These are phyloP conservation scores for Sylvicola cinctus DNA, from an alignment of 2,888 invertebrate genomes.

Conservation along the genomic window DNA sequence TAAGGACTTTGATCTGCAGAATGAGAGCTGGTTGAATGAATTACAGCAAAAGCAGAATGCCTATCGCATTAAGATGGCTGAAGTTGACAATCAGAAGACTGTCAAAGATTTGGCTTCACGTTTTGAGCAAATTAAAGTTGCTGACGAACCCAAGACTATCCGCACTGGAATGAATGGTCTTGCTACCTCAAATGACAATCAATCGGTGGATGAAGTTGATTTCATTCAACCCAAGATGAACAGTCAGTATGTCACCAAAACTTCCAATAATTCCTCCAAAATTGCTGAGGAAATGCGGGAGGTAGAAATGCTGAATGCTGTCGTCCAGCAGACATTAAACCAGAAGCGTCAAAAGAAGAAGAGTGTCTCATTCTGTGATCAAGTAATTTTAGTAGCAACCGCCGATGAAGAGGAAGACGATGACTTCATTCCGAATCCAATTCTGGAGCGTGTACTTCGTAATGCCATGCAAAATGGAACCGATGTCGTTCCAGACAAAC, in stretches of 20 bases:
- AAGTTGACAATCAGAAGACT: conserved; percentile 19
- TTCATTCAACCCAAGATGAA: conserved; percentile 2
- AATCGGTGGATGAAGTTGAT: conserved; percentile 8
- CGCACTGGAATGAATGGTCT: conserved; percentile 31
- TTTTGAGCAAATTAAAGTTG: conserved; percentile 40
- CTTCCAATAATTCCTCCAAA: conserved; percentile 27
- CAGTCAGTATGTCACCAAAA: conserved; percentile 13
- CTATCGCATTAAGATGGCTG: conserved; percentile 17
- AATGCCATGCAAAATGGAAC: conserved; percentile 41
- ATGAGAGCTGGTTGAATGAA: conserved; percentile 49
- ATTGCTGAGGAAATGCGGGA: conserved; percentile 34
- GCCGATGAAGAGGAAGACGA: conserved; percentile 84
- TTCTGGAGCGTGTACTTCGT: conserved; percentile 64
- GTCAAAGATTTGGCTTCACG: conserved; percentile 66
- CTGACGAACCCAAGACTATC: conserved; percentile 12
- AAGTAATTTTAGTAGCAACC: conserved; percentile 79
- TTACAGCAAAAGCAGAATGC: conserved; percentile 60
- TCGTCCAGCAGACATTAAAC: conserved; percentile 31
- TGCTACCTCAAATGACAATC: conserved; percentile 9
- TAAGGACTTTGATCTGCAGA: conserved; percentile 14
- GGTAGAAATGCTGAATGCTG: conserved; percentile 32
- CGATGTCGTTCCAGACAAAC: conserved; percentile 14
- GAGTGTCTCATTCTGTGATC: conserved; percentile 86
- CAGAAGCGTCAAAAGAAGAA: conserved; percentile 60
- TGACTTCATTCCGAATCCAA: conserved; percentile 77